Base-by-base conservation (phyloP, 2,888 invertebrate species). In the Psococerastis gibbosa region DNA sequence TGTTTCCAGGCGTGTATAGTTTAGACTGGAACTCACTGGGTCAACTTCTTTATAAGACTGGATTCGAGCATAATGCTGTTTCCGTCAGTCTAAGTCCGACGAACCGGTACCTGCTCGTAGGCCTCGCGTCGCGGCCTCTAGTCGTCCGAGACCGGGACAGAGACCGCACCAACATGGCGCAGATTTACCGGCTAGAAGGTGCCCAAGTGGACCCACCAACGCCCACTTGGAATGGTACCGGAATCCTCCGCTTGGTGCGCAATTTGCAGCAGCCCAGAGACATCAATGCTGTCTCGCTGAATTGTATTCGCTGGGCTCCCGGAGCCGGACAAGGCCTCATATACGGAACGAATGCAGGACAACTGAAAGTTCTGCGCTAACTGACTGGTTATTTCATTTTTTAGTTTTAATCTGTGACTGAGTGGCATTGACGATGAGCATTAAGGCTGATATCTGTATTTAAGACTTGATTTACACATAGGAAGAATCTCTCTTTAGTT, bases 31-130 rank as follows among this genome's bases (percentile, higher is more conserved):
- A 71, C 50, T 73, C 75, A 1, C 62, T 83, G 34, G 85, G 84
- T 1, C 75, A 80, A 56, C 78, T 78, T 57, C 66, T 87, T 44
- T 82, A 77, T 62, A 77, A 78, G n/a, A 78, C 76, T 4, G 71
- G 70, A 56, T 70, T 79, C 49, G 78, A 79, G 54, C 79, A 81
- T 54, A 77, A 78, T 58, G 84, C 82, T 2, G 80, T 87, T 41
- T 85, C 85, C 1, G 78, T 87, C 32, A 82, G 83, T 48, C 65
- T 88, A 49, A 85, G 85, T n/a, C 85, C 87, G 2, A 72, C 79
- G 11, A 75, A 75, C 49, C 70, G 79, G 20, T 80, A 83, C 61
- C 66, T 87, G 22, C 70, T 85, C 35, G 83, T 87, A 20, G 87
- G 87, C 11, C 66, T 85, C 32, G 82, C 81, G 46, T 73, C 77